Evolutionary conservation across 2,797 vertebrate species (phyloP).

Genomic region (Ciconia nigra): DNA sequence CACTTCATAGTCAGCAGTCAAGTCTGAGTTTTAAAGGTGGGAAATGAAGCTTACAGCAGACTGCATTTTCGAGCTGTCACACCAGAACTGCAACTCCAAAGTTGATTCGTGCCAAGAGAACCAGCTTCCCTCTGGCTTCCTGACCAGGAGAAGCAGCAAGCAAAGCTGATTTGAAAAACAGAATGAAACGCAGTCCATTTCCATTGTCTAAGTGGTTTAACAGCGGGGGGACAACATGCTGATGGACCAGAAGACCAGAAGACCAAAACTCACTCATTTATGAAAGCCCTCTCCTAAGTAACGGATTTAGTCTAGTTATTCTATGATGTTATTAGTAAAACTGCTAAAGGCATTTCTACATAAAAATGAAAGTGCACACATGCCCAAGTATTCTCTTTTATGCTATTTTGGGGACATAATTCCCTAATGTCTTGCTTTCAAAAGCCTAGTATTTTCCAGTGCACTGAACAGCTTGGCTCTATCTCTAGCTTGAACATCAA

Average conservation of each 20-base stretch:
- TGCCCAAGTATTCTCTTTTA: neutral
- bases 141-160: neutral
- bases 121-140: neutral
- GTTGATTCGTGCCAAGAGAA: neutral
- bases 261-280: neutral
- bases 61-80: neutral
- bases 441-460: constrained; percentile 7
- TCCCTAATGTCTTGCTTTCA: neutral
- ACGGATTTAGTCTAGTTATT: neutral
- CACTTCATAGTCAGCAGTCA: neutral
- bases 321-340: neutral
- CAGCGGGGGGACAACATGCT: neutral
- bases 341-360: constrained; percentile 1
- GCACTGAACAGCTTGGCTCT: neutral
- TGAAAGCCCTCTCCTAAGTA: neutral
- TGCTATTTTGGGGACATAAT: neutral
- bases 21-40: neutral
- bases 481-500: neutral
- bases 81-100: neutral
- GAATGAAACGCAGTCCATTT: neutral
- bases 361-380: neutral
- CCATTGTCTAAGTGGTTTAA: neutral
- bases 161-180: neutral
- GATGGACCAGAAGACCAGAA: neutral
- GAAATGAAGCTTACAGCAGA: neutral